Evolutionary conservation across 2,113 vertebrate species (phyloP), one percentile per base, ranked within the genome.

Genomic region (Entosphenus tridentatus): DNA sequence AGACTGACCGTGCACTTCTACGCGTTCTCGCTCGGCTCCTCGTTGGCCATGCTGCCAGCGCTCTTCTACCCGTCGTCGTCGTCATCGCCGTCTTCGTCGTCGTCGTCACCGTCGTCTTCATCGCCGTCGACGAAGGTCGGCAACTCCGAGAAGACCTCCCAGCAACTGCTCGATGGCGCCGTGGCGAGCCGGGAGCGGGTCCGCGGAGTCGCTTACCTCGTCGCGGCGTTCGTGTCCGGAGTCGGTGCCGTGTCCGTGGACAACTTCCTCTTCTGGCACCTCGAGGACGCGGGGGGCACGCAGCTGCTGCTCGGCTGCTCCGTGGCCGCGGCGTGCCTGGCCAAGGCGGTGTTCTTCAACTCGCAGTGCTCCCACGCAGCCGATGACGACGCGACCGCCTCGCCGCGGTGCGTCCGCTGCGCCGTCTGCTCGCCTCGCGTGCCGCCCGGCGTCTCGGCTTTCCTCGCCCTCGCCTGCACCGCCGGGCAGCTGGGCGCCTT

Each of bases 211-310:
- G n/a, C 10, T 21, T 65, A 65, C 21, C 9, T 21, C 21, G 62
- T 65, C 11, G 62, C 21, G 62, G 21, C 21, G 62, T 65, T 65
- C 62, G n/a, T 65, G 62, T 65, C 62, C 9, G 62, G 62, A 9
- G n/a, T 65, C 21, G 62, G n/a, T 65, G n/a, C 62, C 21, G 62
- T 65, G n/a, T 65, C 62, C 21, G 62, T 21, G n/a, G 62, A 65
- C n/a, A 8, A 16, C 8, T 65, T 65, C 21, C 62, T 65, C 8
- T 65, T 65, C 62, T 65, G 62, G 62, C 62, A 16, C 21, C 62
- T 65, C 21, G n/a, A 65, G 11, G 62, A 65, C 62, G n/a, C 21
- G 9, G 62, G 10, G 2, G 62, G 62, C n/a, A 65, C 62, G 21
- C 21, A 16, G 62, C 21, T 65, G 8, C 62, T 65, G n/a, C 21